phyloP scores from a whole-genome alignment of 2,797 vertebrate genomes.

The Cryptoprocta ferox region DNA sequence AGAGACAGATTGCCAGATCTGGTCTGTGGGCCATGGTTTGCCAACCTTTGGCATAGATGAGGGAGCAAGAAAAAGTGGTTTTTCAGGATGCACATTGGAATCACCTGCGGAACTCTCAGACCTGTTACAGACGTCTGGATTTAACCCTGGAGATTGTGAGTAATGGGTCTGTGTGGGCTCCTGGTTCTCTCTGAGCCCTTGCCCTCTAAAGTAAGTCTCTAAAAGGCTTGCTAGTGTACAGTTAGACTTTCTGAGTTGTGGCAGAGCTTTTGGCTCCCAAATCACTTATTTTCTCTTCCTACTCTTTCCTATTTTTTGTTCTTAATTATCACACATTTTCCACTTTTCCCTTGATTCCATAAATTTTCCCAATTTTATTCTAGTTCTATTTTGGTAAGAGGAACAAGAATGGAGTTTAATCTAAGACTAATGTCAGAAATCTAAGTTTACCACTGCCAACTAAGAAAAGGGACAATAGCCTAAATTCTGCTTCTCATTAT shows the following conservation, averaged over 20 bases:
- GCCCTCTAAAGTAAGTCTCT: background rate
- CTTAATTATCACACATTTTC: background rate
- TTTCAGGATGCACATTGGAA: background rate
- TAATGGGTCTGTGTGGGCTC: background rate
- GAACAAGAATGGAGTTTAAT: background rate
- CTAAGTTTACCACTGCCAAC: background rate
- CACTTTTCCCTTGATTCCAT: background rate
- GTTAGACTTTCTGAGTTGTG: background rate
- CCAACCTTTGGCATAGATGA: background rate
- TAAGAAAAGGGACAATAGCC: background rate
- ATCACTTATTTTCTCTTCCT: background rate
- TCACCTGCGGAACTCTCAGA: background rate
- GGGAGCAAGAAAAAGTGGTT: background rate
- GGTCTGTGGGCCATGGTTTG: background rate
- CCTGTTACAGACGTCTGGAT: background rate
- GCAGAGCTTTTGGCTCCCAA: background rate
- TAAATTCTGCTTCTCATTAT: background rate
- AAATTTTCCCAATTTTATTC: background rate
- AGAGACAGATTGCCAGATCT: background rate
- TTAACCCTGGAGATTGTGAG: background rate
- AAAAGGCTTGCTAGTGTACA: background rate
- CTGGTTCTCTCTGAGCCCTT: background rate
- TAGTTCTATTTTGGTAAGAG: constrained; percentile 10
- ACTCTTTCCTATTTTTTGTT: background rate
- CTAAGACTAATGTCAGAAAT: background rate